Percentiles rank a stretch among this genome's conserved stretches.
Conservation (phyloP, 2,888 invertebrate genomes). For the Agriopis aurantiaria region DNA sequence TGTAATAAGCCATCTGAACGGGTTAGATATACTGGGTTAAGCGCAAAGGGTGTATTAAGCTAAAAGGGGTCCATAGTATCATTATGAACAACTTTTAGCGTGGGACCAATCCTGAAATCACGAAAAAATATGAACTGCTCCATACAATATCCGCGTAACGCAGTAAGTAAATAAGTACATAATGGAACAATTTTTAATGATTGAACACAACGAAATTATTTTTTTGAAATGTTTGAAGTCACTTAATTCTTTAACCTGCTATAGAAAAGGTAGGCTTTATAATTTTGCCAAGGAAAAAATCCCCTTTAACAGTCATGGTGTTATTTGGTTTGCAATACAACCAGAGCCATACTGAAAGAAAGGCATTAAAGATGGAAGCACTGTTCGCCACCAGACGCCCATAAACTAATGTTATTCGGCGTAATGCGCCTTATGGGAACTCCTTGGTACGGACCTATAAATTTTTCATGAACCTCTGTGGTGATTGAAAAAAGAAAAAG, state of each 20-base stretch:
- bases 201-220: no score
- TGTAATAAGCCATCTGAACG: no score
- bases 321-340: conserved; percentile 7
- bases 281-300: conserved; percentile 4
- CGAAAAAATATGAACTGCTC: no score
- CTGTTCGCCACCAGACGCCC: conserved; percentile 46
- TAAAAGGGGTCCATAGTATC: no score
- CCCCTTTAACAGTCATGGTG: conserved; percentile 7
- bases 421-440: conserved; percentile 72
- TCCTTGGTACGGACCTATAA: conserved; percentile 64
- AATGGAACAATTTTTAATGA: no score
- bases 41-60: no score
- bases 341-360: conserved; percentile 17
- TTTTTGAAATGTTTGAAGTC: background rate
- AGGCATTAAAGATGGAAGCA: conserved; percentile 37
- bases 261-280: background rate
- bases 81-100: no score
- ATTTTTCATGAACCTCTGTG: conserved; percentile 82
- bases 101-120: no score
- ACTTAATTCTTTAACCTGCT: background rate
- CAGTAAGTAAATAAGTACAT: no score
- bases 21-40: no score
- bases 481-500: conserved; percentile 75
- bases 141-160: no score
- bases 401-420: conserved; percentile 81